Evolutionary conservation across 2,888 invertebrate species (phyloP).

Genomic region (Spialia ferax): DNA sequence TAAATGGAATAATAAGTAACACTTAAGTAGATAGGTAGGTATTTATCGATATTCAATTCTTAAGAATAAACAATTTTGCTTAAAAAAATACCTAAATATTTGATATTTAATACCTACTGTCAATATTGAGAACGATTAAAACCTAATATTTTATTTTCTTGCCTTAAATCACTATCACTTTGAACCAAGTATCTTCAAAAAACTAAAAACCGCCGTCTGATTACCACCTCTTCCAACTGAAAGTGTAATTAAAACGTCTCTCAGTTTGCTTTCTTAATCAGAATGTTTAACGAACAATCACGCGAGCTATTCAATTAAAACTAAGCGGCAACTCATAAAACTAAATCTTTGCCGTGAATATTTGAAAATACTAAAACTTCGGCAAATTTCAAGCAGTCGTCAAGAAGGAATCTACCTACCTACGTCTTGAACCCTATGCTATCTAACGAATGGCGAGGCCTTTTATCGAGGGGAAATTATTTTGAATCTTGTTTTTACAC

Average conservation of each 20-base stretch:
- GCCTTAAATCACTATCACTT: not conserved
- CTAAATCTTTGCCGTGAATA: slow-evolving; percentile 63
- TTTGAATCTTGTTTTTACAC: too few relatives aligned
- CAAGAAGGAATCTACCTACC: slow-evolving; percentile 41
- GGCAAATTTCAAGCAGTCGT: slow-evolving; percentile 54
- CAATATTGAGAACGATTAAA: too few relatives aligned
- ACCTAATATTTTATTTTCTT: not conserved
- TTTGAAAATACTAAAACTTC: slow-evolving; percentile 62
- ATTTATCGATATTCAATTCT: too few relatives aligned
- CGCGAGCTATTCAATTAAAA: slow-evolving; percentile 64
- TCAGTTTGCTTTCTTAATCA: slow-evolving; percentile 36
- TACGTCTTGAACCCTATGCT: not conserved
- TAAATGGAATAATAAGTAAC: too few relatives aligned
- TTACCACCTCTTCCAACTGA: slow-evolving; percentile 21
- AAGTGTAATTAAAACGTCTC: slow-evolving; percentile 30
- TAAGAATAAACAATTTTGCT: too few relatives aligned
- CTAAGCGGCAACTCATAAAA: slow-evolving; percentile 65
- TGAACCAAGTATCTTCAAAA: not conserved
- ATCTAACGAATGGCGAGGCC: too few relatives aligned
- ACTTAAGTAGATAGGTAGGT: too few relatives aligned
- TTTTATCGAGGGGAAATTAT: too few relatives aligned
- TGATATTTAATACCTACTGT: too few relatives aligned
- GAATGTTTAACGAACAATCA: slow-evolving; percentile 39
- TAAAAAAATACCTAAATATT: too few relatives aligned
- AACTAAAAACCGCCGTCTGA: not conserved